phyloP scores from a whole-genome alignment of 2,888 invertebrate genomes.

The Penaeus monodon region DNA sequence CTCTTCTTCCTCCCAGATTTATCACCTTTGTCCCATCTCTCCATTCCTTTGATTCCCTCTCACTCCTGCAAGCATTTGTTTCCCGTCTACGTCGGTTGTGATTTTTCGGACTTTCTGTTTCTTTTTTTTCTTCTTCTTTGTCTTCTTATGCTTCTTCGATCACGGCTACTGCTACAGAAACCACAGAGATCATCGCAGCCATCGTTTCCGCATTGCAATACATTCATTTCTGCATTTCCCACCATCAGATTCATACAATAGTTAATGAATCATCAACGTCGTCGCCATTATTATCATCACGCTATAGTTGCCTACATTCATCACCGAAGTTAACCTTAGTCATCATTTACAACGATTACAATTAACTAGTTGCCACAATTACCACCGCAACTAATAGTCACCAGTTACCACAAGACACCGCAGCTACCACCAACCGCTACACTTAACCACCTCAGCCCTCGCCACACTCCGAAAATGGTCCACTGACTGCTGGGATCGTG shows the following conservation, averaged over 20 bases:
- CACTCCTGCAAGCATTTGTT: not conserved
- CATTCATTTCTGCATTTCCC: too few relatives aligned
- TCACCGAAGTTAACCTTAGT: too few relatives aligned
- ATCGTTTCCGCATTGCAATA: too few relatives aligned
- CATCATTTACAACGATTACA: too few relatives aligned
- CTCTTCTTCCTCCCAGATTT: not conserved
- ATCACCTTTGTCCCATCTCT: not conserved
- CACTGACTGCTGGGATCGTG: conserved; percentile 1
- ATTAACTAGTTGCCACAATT: too few relatives aligned
- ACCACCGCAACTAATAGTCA: too few relatives aligned
- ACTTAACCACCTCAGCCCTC: not conserved
- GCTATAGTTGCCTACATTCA: too few relatives aligned
- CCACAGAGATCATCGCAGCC: not conserved
- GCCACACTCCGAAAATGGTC: not conserved
- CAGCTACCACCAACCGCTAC: not conserved
- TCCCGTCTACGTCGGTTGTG: not conserved
- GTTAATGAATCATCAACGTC: too few relatives aligned
- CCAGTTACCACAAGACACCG: not conserved
- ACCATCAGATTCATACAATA: too few relatives aligned
- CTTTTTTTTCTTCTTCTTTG: not conserved
- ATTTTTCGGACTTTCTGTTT: not conserved
- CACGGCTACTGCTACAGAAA: not conserved
- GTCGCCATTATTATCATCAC: too few relatives aligned
- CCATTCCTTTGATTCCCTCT: not conserved
- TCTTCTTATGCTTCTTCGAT: not conserved